Conservation (phyloP, 2,888 invertebrate genomes). For the Invenusta paracnida region DNA sequence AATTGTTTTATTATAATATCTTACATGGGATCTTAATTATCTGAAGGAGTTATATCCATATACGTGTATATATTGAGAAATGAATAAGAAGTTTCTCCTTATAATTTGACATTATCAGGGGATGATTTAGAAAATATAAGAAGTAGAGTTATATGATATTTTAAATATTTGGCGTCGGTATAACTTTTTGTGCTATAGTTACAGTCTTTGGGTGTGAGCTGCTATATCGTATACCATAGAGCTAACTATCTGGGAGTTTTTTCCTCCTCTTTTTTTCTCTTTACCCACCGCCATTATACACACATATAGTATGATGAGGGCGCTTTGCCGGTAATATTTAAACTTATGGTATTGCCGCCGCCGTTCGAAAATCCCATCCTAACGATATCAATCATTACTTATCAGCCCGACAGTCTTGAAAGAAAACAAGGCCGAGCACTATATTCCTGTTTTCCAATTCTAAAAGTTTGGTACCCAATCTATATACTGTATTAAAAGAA, state of each 20-base stretch:
- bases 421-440: not conserved
- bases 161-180: not conserved
- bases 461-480: no score
- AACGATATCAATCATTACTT: constrained; percentile 11
- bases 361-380: not conserved
- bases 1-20: no score
- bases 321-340: not conserved
- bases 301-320: not conserved
- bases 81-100: not conserved
- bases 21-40: no score
- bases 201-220: no score
- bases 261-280: no score
- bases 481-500: not conserved
- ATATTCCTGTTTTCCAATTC: no score
- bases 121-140: not conserved
- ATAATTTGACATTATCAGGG: not conserved
- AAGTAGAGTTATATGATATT: not conserved
- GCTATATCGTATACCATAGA: no score
- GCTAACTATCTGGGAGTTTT: no score
- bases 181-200: not conserved
- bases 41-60: no score
- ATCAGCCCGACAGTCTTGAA: not conserved
- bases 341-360: not conserved
- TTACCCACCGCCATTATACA: no score
- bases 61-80: not conserved